phyloP scores from a whole-genome alignment of 2,113 vertebrate genomes.

The Drymodes brunneopygia region DNA sequence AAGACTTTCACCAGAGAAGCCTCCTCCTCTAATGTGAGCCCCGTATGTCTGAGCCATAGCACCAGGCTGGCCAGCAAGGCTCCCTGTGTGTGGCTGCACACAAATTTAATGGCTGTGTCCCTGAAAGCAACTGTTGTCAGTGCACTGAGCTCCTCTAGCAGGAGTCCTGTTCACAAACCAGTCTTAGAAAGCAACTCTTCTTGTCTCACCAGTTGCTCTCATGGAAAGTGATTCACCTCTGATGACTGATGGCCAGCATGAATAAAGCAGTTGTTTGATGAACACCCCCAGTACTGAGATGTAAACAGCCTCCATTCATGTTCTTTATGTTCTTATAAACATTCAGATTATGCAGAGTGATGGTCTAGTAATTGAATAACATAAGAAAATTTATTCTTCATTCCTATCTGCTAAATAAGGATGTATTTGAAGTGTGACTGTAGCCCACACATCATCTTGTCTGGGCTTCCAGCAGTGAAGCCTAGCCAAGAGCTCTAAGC shows the following conservation, averaged over 20 bases:
- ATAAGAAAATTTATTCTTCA: background rate
- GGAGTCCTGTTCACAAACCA: background rate
- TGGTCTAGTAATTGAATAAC: background rate
- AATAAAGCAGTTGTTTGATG: background rate
- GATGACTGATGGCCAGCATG: background rate
- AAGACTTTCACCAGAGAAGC: background rate
- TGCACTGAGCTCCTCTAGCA: background rate
- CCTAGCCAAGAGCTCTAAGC: background rate
- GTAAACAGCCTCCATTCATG: background rate
- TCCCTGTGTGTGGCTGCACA: background rate
- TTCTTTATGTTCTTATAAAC: background rate
- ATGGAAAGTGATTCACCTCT: background rate
- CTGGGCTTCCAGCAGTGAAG: background rate
- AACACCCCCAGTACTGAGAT: background rate
- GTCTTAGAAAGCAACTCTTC: background rate
- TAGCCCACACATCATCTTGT: background rate
- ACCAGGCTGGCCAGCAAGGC: background rate
- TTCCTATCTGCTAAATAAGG: conserved; percentile 2
- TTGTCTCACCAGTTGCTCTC: background rate
- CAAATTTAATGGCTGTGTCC: background rate
- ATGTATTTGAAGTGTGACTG: background rate
- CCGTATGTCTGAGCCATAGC: background rate
- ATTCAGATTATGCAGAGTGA: background rate
- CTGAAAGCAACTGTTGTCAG: background rate
- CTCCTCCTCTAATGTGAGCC: background rate